Evolutionary conservation across 64 coral and sea anemone genomes (phyloP).

Genomic region (Stylophora pistillata): DNA sequence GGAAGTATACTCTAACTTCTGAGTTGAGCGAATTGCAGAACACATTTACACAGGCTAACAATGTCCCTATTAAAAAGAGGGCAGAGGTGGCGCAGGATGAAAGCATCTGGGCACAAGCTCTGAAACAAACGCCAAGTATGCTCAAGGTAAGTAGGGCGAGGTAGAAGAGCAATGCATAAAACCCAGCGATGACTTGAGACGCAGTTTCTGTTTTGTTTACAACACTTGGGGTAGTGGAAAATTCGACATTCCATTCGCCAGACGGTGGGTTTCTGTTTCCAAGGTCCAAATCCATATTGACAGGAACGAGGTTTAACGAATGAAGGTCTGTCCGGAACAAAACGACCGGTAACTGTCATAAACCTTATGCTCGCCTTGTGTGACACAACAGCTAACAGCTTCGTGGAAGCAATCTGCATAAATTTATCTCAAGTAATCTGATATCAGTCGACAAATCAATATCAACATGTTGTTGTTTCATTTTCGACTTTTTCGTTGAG

Average conservation of each 20-base stretch:
- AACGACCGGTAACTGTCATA: no score
- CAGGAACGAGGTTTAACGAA: no score
- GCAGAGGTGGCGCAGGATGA: slow-evolving; percentile 49
- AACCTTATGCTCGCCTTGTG: no score
- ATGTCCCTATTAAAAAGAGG: slow-evolving; percentile 54
- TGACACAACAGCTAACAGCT: no score
- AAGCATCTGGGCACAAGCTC: slow-evolving; percentile 17
- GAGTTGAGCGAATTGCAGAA: slow-evolving; percentile 27
- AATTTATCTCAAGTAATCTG: no score
- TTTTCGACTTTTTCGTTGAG: no score
- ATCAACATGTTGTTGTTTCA: no score
- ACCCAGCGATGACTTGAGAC: slow-evolving; percentile 40
- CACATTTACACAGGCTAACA: slow-evolving; percentile 30
- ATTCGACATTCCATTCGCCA: neutral
- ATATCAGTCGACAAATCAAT: no score
- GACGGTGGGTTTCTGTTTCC: no score
- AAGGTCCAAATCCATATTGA: no score
- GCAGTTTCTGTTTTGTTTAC: slow-evolving; percentile 21
- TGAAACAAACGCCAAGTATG: slow-evolving; percentile 28
- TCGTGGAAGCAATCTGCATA: no score
- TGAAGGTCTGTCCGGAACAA: no score
- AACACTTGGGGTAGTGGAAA: slow-evolving; percentile 17
- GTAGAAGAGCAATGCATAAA: slow-evolving; percentile 60
- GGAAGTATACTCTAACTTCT: slow-evolving; percentile 51
- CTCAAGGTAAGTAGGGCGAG: slow-evolving; percentile 42